Base-by-base conservation (phyloP, 2,888 invertebrate species). In the Melanotus villosus region DNA sequence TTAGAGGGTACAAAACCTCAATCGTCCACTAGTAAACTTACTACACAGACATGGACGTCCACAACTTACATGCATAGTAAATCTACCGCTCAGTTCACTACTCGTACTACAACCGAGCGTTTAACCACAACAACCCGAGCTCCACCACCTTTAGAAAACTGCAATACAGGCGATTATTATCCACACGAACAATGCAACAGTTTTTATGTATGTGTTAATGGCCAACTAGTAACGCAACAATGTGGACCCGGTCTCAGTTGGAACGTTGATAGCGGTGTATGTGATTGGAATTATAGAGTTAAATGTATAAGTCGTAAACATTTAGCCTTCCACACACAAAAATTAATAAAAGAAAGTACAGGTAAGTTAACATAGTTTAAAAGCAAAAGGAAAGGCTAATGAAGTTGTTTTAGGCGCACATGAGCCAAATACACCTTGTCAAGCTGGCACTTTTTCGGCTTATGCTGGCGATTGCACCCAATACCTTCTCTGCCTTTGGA, bases 201-300 rank as follows among this genome's bases (percentile, higher is more conserved):
- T 77, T 95, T 93, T 83, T 91, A 91, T 78, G 89, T 95, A 16
- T 95, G 95, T 80, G 91, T 93, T 7, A 93, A 94, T 81, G 90
- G 90, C 0, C 84, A 88, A n/a, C 84, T 92, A 57, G 87, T 93
- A 1, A 84, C 89, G 0, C 92, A 91, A 77, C 88, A 88, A 63
- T 95, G 95, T 79, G 93, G 93, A 0, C 90, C 92, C 0, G 92
- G 93, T 0, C 86, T 95, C 1, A 90, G 91, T 69, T 95, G 94
- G 91, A 90, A 90, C 75, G 86, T 87, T 5, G 86, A 90, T 4
- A 85, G 86, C 3, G 87, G 88, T 10, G 90, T 90, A 77, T 95
- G 95, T 79, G 94, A 95, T 83, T 94, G 93, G 90, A 91, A 91
- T 0, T 86, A 86, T 36, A 87, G 90, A 68, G 89, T 90, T 0